Evolutionary conservation across 2,797 vertebrate genomes (phyloP).

Genomic region (Hipposideros larvatus): DNA sequence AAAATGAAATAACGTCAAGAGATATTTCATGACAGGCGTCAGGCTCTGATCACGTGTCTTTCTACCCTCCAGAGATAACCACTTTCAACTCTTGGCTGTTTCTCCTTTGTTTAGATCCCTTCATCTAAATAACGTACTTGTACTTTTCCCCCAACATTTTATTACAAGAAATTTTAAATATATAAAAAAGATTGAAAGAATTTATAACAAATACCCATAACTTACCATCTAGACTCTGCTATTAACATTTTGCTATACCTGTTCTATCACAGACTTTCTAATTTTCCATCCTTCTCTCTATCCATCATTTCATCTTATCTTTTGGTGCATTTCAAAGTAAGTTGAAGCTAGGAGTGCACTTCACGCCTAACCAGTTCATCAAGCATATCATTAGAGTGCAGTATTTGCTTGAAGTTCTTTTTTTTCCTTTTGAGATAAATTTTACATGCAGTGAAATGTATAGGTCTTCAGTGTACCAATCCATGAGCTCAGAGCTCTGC

Average conservation of each 20-base stretch:
- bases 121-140: neutral
- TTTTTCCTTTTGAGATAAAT: neutral
- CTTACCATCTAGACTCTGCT: neutral
- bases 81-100: neutral
- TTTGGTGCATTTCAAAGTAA: neutral
- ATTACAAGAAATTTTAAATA: neutral
- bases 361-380: neutral
- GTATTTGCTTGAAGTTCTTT: neutral
- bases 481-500: neutral
- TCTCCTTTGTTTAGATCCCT: neutral
- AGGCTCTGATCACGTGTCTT: neutral
- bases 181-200: neutral
- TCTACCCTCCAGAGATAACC: neutral
- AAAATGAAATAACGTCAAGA: constrained; percentile 32
- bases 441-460: neutral
- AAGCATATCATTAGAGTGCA: neutral
- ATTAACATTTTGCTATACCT: neutral
- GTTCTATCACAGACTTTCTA: neutral
- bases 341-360: neutral
- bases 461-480: neutral
- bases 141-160: neutral
- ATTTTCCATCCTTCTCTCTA: neutral
- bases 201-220: neutral
- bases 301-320: neutral
- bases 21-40: neutral